A percentile compares a stretch with the other conserved stretches of the same genome.
Conservation (phyloP, 1,140 invertebrate genomes). For the Heterodera carotae region DNA sequence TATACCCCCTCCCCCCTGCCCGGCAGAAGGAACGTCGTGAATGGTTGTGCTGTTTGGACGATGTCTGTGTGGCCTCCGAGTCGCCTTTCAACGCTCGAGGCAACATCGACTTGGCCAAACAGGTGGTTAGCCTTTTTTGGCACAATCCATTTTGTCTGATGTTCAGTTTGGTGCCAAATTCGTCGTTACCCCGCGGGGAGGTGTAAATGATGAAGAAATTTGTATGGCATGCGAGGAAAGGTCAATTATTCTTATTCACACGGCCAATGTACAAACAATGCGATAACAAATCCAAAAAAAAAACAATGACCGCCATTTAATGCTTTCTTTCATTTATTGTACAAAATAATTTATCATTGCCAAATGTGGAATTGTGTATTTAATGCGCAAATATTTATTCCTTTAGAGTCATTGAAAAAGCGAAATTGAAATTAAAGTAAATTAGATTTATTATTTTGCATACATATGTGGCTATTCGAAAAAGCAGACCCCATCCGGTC, state of each 20-base stretch:
- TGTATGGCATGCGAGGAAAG: constrained; percentile 89
- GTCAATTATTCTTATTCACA: constrained; percentile 82
- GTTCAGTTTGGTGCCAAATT: constrained; percentile 86
- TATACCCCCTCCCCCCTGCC: no score
- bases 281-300: neutral
- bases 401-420: no score
- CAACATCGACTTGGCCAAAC: constrained; percentile 85
- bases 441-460: no score
- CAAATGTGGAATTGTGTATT: no score
- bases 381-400: no score
- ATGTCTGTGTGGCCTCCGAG: constrained; percentile 92
- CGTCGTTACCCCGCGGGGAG: constrained; percentile 88
- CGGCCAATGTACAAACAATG: constrained; percentile 62
- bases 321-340: no score
- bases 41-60: constrained; percentile 79
- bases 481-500: no score
- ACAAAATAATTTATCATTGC: no score
- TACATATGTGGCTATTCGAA: no score
- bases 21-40: constrained; percentile 73
- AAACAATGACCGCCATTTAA: no score
- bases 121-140: constrained; percentile 40
- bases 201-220: constrained; percentile 86
- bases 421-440: no score
- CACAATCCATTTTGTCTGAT: constrained; percentile 1
- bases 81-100: constrained; percentile 98